Evolutionary conservation across 2,888 invertebrate genomes (phyloP), one percentile per base, ranked within the genome.

Genomic region (Epirrhoe tristata): DNA sequence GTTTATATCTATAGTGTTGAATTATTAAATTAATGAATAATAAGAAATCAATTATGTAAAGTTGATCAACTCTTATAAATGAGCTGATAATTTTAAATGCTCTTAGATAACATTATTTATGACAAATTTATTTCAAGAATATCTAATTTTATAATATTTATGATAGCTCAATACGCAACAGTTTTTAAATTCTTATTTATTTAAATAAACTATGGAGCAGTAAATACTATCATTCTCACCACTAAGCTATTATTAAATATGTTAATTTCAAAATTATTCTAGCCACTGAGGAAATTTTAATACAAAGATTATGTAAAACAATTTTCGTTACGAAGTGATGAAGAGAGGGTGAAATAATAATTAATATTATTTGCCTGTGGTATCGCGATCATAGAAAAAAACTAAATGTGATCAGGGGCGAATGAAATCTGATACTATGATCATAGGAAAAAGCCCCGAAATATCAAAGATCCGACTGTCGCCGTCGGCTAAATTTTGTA

Each of bases 241-340:
- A 32, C 57, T 31, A 57, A 56, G 50, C 39, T 32, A 32, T 10
- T 14, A 10, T 58, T 58, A 57, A 61, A 46, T 60, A 53, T 51
- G 48, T 57, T 57, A 53, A 61, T 24, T 66, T 16, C 36, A 48
- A 66, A 16, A 48, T 52, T 66, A 60, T 66, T 61, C 57, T 57
- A 14, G 14, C 17, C 10, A 24, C 56, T 53, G 39, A 10, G 24
- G 34, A 61, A 51, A 57, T 61, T 34, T 53, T 53, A 31, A 53
- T 52, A 24, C 46, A 16, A 57, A 17, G 39, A 58, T 51, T 31
- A 57, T 46, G 31, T 16, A 46, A 46, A 51, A 32, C 39, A 43
- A 57, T 56, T 57, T 63, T 39, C 63, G 32, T 34, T 34, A 10
- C 16, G 46, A 58, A 17, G 31, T 62, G 39, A 43, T 63, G 46